Conservation (phyloP, 2,888 invertebrate species). For the Ecliptopera silaceata region DNA sequence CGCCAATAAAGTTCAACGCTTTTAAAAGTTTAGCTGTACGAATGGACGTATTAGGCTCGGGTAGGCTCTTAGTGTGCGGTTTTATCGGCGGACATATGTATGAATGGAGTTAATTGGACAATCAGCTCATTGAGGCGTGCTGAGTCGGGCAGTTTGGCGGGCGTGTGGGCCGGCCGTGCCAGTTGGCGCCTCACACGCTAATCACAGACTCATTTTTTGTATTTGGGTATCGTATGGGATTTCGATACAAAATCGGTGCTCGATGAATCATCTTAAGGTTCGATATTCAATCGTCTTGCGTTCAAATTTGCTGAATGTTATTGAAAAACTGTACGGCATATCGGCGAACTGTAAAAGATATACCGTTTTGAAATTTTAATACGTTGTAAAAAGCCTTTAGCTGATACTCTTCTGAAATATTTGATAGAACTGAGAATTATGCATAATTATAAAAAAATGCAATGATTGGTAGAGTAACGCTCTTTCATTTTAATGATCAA, state of each 20-base stretch:
- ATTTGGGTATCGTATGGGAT: constrained; percentile 40
- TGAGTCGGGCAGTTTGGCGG: constrained; percentile 69
- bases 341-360: too few species aligned
- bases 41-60: constrained; percentile 59
- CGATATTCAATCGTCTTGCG: not conserved
- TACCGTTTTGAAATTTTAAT: not conserved
- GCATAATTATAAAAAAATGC: not conserved
- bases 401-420: not conserved
- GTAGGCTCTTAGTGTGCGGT: constrained; percentile 59
- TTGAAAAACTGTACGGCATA: too few species aligned
- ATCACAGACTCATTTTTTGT: constrained; percentile 50
- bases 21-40: constrained; percentile 49
- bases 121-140: constrained; percentile 72
- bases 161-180: constrained; percentile 59
- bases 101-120: constrained; percentile 79
- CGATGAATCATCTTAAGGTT: constrained; percentile 31
- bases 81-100: constrained; percentile 59
- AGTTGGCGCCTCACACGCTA: constrained; percentile 70
- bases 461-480: constrained; percentile 10
- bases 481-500: constrained; percentile 24
- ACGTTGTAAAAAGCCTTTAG: too few species aligned
- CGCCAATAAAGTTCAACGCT: constrained; percentile 49
- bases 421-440: not conserved
- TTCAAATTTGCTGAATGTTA: not conserved
- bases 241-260: constrained; percentile 43